Conservation (phyloP, 53 echinoderm and acorn worm species). For the Stichopus horrens region DNA sequence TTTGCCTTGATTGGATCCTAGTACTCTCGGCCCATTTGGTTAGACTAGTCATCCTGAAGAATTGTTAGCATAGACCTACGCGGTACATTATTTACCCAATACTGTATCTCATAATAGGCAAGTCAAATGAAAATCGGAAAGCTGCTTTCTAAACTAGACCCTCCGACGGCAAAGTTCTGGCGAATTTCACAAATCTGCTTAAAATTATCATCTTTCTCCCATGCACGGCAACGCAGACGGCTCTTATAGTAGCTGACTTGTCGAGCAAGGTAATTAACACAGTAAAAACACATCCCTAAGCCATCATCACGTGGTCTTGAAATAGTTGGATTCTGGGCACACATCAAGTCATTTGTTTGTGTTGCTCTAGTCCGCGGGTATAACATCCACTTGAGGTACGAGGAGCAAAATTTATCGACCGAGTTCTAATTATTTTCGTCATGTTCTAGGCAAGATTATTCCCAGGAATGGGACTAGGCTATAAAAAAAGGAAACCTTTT, state of each 20-base stretch:
- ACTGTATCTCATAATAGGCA: too few relatives aligned
- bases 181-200: too few relatives aligned
- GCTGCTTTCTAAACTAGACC: too few relatives aligned
- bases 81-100: too few relatives aligned
- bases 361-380: background rate
- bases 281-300: conserved; percentile 24
- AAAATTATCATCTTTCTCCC: too few relatives aligned
- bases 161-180: too few relatives aligned
- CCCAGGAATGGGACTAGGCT: background rate
- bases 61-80: too few relatives aligned
- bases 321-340: background rate
- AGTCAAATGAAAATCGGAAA: too few relatives aligned
- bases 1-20: too few relatives aligned
- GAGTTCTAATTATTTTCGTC: conserved; percentile 38
- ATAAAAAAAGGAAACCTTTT: background rate
- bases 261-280: conserved; percentile 33
- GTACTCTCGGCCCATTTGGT: too few relatives aligned
- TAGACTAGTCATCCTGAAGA: too few relatives aligned
- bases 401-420: conserved; percentile 23
- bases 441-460: conserved; percentile 18
- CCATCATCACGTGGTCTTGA: conserved; percentile 1
- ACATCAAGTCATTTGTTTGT: background rate
- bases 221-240: too few relatives aligned
- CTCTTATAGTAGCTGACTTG: conserved; percentile 20
- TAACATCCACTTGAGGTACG: background rate